These are phyloP conservation scores for Drosophila histrio DNA, from an alignment of 2,888 invertebrate species.

Conservation along the genomic window DNA sequence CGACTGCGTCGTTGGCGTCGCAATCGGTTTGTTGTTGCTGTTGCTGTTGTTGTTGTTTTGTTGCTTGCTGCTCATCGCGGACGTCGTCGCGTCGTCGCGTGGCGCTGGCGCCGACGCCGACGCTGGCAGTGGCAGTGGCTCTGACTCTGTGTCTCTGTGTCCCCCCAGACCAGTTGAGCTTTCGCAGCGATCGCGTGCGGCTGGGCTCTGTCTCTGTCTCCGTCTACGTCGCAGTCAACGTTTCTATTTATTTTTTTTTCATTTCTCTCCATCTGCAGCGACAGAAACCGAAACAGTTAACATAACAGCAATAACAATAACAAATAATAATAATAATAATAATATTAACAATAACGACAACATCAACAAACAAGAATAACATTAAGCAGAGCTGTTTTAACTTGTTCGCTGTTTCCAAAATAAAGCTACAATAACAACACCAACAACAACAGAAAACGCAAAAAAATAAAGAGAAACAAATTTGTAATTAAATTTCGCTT, in stretches of 20 bases:
- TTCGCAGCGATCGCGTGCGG: conserved; percentile 80
- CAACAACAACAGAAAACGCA: conserved; percentile 15
- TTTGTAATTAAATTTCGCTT: conserved; percentile 53
- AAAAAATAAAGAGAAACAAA: conserved; percentile 15
- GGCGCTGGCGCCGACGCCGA: conserved; percentile 32
- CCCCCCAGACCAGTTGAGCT: conserved; percentile 75
- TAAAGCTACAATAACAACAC: conserved; percentile 3
- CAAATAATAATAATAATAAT: conserved; percentile 8
- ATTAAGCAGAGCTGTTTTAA: conserved; percentile 44
- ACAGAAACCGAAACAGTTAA: conserved; percentile 22
- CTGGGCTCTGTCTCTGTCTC: conserved; percentile 62
- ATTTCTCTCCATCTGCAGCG: conserved; percentile 2
- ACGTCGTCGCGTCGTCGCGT: conserved; percentile 23
- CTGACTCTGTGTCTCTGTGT: conserved; percentile 43
- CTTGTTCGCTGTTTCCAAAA: conserved; percentile 20
- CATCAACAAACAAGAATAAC: conserved; percentile 42
- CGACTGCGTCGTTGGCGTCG: conserved; percentile 20
- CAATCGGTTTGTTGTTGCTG: conserved; percentile 11
- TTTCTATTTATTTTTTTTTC: neutral
- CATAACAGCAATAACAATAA: conserved; percentile 12
- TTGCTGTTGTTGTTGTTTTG: conserved; percentile 21
- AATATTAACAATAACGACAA: conserved; percentile 38
- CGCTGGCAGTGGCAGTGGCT: conserved; percentile 34
- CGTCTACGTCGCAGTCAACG: conserved; percentile 13
- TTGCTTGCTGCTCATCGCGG: conserved; percentile 48